These are phyloP conservation scores for Coenonympha glycerion DNA, from an alignment of 2,888 invertebrate genomes.

Conservation along the genomic window DNA sequence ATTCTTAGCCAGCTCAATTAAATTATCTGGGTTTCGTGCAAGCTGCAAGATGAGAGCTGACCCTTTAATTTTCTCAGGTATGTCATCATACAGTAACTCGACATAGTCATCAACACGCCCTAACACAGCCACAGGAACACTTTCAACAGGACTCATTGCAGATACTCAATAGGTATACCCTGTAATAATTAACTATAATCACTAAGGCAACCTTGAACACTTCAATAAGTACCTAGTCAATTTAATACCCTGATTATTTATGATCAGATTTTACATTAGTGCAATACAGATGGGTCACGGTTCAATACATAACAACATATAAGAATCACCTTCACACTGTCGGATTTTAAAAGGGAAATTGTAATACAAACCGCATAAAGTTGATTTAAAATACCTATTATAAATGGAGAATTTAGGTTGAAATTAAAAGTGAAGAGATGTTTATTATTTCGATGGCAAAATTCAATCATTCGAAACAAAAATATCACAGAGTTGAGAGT, in stretches of 20 bases:
- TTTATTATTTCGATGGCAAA: too few species aligned
- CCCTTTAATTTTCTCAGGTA: conserved; percentile 93
- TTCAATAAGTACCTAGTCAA: not conserved
- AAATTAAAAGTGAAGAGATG: too few species aligned
- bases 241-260: too few species aligned
- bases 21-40: conserved; percentile 94
- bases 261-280: too few species aligned
- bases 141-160: conserved; percentile 74
- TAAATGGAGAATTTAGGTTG: too few species aligned
- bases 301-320: too few species aligned
- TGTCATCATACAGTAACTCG: conserved; percentile 96
- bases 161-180: not conserved
- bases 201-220: not conserved
- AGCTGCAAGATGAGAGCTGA: conserved; percentile 93
- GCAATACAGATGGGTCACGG: not conserved
- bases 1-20: conserved; percentile 94
- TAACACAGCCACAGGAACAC: conserved; percentile 78
- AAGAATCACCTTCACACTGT: too few species aligned
- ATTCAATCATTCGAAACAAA: too few species aligned
- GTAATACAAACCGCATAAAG: too few species aligned
- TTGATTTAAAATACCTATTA: too few species aligned
- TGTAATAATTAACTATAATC: not conserved
- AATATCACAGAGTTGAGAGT: too few species aligned
- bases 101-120: conserved; percentile 95
- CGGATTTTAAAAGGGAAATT: too few species aligned